These are phyloP conservation scores for Calliphora vomitoria DNA, from an alignment of 2,888 invertebrate species.

Conservation along the genomic window DNA sequence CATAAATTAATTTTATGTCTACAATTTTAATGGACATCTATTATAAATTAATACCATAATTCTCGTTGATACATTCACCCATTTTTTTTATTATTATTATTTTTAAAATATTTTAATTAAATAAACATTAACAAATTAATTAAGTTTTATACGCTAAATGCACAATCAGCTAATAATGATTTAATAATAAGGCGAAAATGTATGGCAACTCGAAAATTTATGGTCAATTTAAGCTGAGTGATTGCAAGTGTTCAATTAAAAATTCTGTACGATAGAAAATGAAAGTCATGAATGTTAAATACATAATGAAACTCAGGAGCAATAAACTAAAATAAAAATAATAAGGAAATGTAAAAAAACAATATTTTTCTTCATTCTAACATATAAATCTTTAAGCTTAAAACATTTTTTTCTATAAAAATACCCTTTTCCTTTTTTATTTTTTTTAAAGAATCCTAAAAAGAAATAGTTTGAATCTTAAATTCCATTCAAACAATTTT, in stretches of 20 bases:
- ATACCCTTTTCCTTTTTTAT: too few species aligned
- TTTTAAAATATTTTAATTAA: conserved; percentile 28
- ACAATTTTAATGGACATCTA: conserved; percentile 6
- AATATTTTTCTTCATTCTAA: too few species aligned
- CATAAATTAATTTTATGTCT: conserved; percentile 21
- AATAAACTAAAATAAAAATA: too few species aligned
- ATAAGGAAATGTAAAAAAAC: too few species aligned
- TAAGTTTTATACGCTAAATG: conserved; percentile 29
- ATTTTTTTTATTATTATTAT: too few species aligned
- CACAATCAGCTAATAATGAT: conserved; percentile 29
- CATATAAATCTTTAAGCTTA: too few species aligned
- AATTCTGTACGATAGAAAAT: conserved; percentile 32
- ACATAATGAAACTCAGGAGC: too few species aligned
- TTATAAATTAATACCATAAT: conserved; percentile 15
- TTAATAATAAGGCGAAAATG: not conserved
- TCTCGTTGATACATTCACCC: conserved; percentile 41
- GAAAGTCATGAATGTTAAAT: conserved; percentile 36
- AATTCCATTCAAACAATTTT: too few species aligned
- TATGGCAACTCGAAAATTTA: not conserved
- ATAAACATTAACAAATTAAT: conserved; percentile 39
- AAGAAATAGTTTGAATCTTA: too few species aligned
- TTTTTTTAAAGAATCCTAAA: too few species aligned
- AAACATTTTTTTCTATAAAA: too few species aligned
- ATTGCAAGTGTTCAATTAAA: conserved; percentile 17
- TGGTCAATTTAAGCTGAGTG: conserved; percentile 21